These are phyloP conservation scores for Gastrophysa polygoni DNA, from an alignment of 2,888 invertebrate genomes.

Conservation along the genomic window DNA sequence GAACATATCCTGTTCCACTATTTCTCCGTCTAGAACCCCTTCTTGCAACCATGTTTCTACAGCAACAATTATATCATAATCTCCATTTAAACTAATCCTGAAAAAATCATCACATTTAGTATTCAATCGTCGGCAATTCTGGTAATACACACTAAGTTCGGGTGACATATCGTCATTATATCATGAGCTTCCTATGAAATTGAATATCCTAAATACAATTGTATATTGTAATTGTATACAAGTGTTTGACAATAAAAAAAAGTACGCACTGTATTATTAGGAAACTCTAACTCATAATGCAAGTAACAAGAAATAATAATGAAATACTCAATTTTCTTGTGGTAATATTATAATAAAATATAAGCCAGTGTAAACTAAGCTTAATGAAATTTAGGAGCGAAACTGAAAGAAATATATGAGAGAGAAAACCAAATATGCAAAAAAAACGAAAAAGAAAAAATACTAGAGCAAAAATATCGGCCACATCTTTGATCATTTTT, in stretches of 20 bases:
- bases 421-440: no score
- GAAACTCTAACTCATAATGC: not conserved
- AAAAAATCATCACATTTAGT: no score
- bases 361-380: no score
- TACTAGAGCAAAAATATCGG: not conserved
- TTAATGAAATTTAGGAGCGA: not conserved
- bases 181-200: not conserved
- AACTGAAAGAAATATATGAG: not conserved
- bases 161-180: not conserved
- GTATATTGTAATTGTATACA: not conserved
- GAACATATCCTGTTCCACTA: conserved; percentile 1
- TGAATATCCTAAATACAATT: not conserved
- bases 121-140: not conserved
- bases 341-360: no score
- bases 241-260: not conserved
- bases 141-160: not conserved
- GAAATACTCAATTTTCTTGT: conserved; percentile 1
- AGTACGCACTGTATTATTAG: not conserved
- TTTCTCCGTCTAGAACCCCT: not conserved
- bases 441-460: not conserved
- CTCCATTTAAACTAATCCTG: not conserved
- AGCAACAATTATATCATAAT: not conserved
- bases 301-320: not conserved
- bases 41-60: no score
- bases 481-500: not conserved